These are phyloP conservation scores for Ephialtes manifestator DNA, from an alignment of 2,888 invertebrate genomes.

Conservation along the genomic window DNA sequence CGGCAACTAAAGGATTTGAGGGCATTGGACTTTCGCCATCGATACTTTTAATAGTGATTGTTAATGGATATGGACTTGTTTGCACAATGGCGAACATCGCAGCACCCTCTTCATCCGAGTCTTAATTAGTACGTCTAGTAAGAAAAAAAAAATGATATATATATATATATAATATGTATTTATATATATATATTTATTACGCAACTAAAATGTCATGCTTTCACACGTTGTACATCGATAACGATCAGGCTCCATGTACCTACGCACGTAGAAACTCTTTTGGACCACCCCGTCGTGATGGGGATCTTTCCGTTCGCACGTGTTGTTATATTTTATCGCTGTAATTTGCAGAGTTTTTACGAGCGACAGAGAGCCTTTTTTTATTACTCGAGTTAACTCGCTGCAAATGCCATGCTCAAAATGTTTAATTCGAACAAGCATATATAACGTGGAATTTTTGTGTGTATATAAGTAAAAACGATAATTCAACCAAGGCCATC, in stretches of 20 bases:
- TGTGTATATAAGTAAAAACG: constrained; percentile 54
- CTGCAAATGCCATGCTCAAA: constrained; percentile 82
- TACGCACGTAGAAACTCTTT: constrained; percentile 68
- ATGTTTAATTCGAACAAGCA: constrained; percentile 80
- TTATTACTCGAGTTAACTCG: constrained; percentile 68
- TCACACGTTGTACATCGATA: constrained; percentile 68
- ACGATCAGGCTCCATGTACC: constrained; percentile 57
- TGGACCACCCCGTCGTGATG: constrained; percentile 48
- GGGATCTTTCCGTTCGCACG: constrained; percentile 14
- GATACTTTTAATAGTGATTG: not conserved
- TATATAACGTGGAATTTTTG: constrained; percentile 66
- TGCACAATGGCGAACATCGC: constrained; percentile 17
- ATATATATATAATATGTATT: constrained; percentile 39
- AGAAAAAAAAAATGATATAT: constrained; percentile 39
- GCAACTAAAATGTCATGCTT: constrained; percentile 67
- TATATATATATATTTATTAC: constrained; percentile 53
- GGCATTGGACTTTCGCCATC: constrained; percentile 16
- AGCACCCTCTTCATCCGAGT: constrained; percentile 26
- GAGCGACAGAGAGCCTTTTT: constrained; percentile 51
- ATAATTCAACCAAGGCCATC: constrained; percentile 57
- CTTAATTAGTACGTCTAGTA: constrained; percentile 67
- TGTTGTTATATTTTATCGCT: constrained; percentile 9
- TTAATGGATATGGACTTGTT: not conserved
- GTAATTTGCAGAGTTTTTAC: constrained; percentile 61
- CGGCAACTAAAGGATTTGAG: constrained; percentile 23